Conservation (phyloP, 2,113 vertebrate species). For the Pseudopodoces humilis region DNA sequence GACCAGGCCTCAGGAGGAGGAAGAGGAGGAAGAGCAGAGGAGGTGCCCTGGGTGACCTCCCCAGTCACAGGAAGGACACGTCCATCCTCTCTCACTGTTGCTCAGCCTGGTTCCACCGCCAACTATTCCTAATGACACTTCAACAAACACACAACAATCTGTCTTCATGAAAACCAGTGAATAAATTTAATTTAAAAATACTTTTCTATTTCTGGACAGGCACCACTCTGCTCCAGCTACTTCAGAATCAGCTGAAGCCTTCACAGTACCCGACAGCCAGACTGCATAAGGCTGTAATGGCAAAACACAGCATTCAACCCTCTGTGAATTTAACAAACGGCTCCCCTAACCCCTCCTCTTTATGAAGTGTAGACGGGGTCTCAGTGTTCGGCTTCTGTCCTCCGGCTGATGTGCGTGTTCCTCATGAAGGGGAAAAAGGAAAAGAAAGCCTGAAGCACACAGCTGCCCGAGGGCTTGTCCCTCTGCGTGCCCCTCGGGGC, state of each 20-base stretch:
- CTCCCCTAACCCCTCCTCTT: neutral
- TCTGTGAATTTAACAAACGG: neutral
- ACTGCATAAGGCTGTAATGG: neutral
- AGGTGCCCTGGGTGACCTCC: neutral
- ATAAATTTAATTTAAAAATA: conserved; percentile 48
- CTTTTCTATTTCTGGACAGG: conserved; percentile 37
- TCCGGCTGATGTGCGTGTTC: rapidly evolving
- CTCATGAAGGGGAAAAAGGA: neutral
- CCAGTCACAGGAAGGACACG: neutral
- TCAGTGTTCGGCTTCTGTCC: neutral
- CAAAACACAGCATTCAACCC: neutral
- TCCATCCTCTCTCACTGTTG: neutral
- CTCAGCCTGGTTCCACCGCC: neutral
- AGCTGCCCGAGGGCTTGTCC: neutral
- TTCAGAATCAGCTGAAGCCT: conserved; percentile 13
- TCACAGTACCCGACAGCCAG: neutral
- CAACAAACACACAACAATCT: conserved; percentile 36
- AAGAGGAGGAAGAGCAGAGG: neutral
- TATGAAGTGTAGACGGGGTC: neutral
- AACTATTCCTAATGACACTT: neutral
- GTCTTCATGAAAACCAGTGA: neutral
- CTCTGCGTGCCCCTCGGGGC: neutral
- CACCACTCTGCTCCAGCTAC: neutral
- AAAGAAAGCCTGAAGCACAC: neutral
- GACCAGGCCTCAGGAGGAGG: neutral